Percentiles rank a stretch among this genome's conserved stretches.
These are phyloP conservation scores for Hyaena hyaena DNA, from an alignment of 2,113 vertebrate species.

Conservation along the genomic window DNA sequence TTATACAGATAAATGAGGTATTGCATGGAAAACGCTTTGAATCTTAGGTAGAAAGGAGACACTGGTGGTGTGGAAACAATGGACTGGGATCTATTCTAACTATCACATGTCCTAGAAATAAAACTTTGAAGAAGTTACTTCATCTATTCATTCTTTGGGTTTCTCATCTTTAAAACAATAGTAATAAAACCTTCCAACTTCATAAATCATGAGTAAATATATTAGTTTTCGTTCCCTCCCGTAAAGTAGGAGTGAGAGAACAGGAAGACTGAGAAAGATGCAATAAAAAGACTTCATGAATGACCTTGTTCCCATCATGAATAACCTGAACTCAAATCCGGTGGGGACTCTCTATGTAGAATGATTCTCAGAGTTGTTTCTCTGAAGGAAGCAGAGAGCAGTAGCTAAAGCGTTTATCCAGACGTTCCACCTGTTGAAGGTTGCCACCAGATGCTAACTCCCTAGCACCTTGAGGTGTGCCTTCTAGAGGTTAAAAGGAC, in stretches of 20 bases:
- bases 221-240: background rate
- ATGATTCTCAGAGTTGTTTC: background rate
- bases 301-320: background rate
- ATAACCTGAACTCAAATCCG: background rate
- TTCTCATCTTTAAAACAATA: conserved; percentile 47
- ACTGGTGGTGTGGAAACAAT: background rate
- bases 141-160: background rate
- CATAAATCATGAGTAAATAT: background rate
- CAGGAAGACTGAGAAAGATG: background rate
- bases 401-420: background rate
- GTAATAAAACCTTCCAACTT: conserved; percentile 20
- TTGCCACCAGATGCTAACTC: background rate
- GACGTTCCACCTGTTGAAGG: background rate
- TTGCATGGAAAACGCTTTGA: background rate
- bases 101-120: conserved; percentile 29
- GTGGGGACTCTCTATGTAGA: background rate
- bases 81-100: background rate
- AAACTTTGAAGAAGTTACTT: conserved; percentile 28
- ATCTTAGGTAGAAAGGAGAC: background rate
- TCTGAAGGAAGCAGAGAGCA: background rate
- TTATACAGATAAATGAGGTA: conserved; percentile 3
- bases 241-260: background rate
- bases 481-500: background rate
- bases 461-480: background rate
- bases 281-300: background rate